These are phyloP conservation scores for Zonotrichia albicollis DNA, from an alignment of 2,797 vertebrate genomes.

Conservation along the genomic window DNA sequence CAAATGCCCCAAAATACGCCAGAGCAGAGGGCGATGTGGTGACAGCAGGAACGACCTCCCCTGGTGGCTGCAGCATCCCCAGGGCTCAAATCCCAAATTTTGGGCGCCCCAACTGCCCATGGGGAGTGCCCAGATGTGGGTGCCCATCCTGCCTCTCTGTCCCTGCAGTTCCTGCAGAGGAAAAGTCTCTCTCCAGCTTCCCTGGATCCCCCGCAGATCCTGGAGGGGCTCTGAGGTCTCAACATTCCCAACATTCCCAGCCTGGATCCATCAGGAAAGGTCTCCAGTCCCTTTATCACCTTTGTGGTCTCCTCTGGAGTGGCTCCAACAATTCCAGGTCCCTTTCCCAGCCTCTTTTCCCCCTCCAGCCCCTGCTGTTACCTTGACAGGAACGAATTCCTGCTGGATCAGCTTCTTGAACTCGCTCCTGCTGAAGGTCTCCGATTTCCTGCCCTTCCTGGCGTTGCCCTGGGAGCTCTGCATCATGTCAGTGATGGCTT, in stretches of 20 bases:
- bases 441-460: neutral
- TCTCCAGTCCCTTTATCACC: neutral
- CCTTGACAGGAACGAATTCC: slow-evolving; percentile 55
- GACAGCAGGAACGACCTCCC: neutral
- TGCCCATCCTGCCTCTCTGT: neutral
- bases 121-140: too few species aligned
- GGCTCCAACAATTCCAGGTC: neutral
- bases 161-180: neutral
- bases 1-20: neutral
- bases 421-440: slow-evolving; percentile 28
- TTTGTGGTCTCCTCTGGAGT: neutral
- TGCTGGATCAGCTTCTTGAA: slow-evolving; percentile 64
- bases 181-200: neutral
- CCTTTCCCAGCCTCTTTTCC: neutral
- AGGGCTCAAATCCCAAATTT: neutral
- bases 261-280: neutral
- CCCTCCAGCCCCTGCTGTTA: fast-evolving
- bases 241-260: neutral
- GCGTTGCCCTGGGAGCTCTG: neutral
- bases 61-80: neutral
- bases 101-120: neutral
- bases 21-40: neutral
- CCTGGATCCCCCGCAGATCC: neutral
- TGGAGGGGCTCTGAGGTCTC: neutral
- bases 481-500: slow-evolving; percentile 57